Evolutionary conservation across 2,797 vertebrate genomes (phyloP).

Genomic region (Gymnothorax javanicus): DNA sequence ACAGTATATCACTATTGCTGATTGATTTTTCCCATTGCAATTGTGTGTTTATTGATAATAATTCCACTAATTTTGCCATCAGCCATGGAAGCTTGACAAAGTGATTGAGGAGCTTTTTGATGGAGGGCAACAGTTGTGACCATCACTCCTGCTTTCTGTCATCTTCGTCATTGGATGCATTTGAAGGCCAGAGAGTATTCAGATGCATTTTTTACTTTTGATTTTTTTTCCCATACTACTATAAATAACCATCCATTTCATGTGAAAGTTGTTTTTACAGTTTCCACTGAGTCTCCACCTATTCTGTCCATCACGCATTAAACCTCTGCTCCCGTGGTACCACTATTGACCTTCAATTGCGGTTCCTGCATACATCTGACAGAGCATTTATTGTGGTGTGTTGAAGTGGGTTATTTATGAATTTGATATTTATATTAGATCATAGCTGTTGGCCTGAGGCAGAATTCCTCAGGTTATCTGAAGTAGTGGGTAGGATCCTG

Average conservation of each 20-base stretch:
- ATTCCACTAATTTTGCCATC: no score
- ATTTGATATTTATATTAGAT: neutral
- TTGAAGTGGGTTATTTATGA: neutral
- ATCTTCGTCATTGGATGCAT: neutral
- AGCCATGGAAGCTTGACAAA: no score
- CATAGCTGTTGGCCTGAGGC: neutral
- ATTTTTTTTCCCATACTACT: neutral
- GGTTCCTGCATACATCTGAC: neutral
- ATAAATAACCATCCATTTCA: neutral
- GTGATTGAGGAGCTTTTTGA: no score
- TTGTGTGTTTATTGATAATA: no score
- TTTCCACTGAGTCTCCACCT: neutral
- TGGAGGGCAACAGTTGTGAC: neutral
- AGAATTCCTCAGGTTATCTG: neutral
- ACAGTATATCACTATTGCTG: no score
- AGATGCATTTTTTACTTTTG: neutral
- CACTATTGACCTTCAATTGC: neutral
- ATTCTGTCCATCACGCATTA: neutral
- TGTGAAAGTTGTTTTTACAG: neutral
- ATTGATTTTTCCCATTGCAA: no score
- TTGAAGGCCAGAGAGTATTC: neutral
- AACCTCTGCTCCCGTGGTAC: neutral
- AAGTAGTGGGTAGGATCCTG: neutral
- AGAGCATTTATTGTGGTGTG: neutral
- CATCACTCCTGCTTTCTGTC: neutral